A percentile compares a stretch with the other conserved stretches of the same genome.
phyloP scores from a whole-genome alignment of 2,113 vertebrate species.

The Sporophila hypoxantha region DNA sequence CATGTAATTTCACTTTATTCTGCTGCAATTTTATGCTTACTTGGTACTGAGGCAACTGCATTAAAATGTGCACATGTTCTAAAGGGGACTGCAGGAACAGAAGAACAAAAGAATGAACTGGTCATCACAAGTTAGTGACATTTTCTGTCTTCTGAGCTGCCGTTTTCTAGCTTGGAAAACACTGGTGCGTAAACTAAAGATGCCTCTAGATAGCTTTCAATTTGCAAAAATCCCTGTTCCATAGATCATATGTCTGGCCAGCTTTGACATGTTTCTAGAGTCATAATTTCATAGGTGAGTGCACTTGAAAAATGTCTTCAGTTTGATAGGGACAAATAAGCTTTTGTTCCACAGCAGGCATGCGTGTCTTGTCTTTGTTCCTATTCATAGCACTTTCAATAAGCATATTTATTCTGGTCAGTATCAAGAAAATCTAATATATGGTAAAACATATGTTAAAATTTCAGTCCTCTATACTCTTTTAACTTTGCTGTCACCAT shows the following conservation, averaged over 20 bases:
- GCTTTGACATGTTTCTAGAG: constrained; percentile 41
- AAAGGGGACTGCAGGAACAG: neutral
- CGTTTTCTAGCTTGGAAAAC: neutral
- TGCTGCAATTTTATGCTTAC: neutral
- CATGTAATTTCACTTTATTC: neutral
- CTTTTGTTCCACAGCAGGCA: constrained; percentile 42
- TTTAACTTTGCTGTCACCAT: neutral
- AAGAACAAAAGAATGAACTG: constrained; percentile 6
- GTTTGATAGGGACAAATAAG: constrained; percentile 1
- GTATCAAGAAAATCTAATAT: constrained; percentile 2
- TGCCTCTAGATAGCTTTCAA: constrained; percentile 22
- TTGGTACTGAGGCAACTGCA: neutral
- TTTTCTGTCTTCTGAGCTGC: constrained; percentile 6
- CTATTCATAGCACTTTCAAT: neutral
- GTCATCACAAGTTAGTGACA: neutral
- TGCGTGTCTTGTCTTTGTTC: constrained; percentile 1
- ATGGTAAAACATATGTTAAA: neutral
- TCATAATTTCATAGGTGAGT: constrained; percentile 52
- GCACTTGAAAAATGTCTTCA: constrained; percentile 38
- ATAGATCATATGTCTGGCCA: constrained; percentile 20
- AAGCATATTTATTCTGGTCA: neutral
- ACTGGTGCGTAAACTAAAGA: neutral
- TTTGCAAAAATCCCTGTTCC: constrained; percentile 6
- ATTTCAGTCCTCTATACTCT: neutral
- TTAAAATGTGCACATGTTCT: neutral